Percentiles rank a stretch among this genome's conserved stretches.
phyloP scores from a whole-genome alignment of 2,888 invertebrate genomes.

The Glomeris marginata region DNA sequence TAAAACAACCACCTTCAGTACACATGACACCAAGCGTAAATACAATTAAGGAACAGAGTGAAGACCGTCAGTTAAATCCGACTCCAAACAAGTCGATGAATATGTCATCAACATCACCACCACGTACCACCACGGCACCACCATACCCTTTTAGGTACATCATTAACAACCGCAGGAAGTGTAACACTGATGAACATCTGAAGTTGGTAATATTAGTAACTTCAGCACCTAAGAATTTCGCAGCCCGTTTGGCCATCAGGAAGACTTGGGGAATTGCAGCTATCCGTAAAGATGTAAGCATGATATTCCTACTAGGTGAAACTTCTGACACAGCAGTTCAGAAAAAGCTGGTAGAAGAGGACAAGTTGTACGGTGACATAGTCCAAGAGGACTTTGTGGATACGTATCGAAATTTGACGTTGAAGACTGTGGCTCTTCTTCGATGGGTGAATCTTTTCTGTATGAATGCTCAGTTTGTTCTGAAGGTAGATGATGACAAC shows the following conservation, averaged over 20 bases:
- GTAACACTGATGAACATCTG: neutral
- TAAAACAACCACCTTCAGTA: no score
- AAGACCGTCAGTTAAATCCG: no score
- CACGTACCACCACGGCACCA: no score
- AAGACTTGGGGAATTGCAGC: constrained; percentile 22
- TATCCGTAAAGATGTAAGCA: constrained; percentile 3
- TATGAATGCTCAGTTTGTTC: constrained; percentile 17
- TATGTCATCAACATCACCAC: no score
- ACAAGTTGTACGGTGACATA: constrained; percentile 17
- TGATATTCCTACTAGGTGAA: constrained; percentile 16
- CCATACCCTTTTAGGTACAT: no score
- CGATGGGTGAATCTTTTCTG: constrained; percentile 19
- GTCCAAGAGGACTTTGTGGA: constrained; percentile 20
- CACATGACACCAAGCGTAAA: no score
- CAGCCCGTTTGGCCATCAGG: constrained; percentile 20
- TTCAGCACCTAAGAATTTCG: constrained; percentile 9
- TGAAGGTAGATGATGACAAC: constrained; percentile 23
- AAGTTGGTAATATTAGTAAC: constrained; percentile 5
- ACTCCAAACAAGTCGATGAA: no score
- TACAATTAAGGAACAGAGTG: no score
- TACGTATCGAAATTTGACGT: constrained; percentile 19
- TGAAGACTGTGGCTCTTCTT: constrained; percentile 20
- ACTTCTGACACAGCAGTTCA: constrained; percentile 11
- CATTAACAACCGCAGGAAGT: constrained; percentile 2
- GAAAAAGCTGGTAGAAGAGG: constrained; percentile 15